Evolutionary conservation across 2,797 vertebrate genomes (phyloP).

Genomic region (Amazonetta brasiliensis): DNA sequence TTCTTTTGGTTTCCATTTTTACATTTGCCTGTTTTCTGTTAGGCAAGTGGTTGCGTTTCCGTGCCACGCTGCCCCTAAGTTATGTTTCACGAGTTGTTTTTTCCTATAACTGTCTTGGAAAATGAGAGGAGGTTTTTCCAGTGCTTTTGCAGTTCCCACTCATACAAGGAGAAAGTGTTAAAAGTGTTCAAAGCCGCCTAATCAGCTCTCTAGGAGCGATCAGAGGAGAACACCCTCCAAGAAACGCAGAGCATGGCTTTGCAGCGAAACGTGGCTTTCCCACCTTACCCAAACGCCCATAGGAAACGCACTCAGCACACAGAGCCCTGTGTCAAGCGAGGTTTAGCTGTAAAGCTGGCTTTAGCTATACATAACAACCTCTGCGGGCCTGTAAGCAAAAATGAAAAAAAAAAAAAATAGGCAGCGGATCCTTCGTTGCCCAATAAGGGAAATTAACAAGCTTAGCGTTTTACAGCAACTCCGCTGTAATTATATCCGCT

Average conservation of each 20-base stretch:
- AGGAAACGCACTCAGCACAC: neutral
- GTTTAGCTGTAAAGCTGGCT: neutral
- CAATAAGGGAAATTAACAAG: neutral
- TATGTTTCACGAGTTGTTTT: neutral
- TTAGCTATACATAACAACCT: neutral
- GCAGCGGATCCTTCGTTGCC: neutral
- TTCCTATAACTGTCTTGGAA: neutral
- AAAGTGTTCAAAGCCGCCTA: neutral
- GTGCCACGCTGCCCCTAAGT: neutral
- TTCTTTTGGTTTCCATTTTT: neutral
- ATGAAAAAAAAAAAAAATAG: neutral
- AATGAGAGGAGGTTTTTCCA: neutral
- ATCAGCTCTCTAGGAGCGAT: neutral
- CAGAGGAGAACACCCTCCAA: neutral
- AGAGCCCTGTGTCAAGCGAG: neutral
- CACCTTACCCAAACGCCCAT: neutral
- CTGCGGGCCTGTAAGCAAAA: neutral
- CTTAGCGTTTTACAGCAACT: neutral
- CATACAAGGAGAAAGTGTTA: neutral
- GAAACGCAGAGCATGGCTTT: neutral
- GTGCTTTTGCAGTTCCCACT: neutral
- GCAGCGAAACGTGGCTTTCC: neutral
- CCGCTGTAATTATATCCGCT: neutral
- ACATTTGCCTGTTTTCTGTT: neutral
- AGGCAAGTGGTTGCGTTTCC: neutral